Evolutionary conservation across 2,113 vertebrate genomes (phyloP).

Genomic region (Piprites chloris): DNA sequence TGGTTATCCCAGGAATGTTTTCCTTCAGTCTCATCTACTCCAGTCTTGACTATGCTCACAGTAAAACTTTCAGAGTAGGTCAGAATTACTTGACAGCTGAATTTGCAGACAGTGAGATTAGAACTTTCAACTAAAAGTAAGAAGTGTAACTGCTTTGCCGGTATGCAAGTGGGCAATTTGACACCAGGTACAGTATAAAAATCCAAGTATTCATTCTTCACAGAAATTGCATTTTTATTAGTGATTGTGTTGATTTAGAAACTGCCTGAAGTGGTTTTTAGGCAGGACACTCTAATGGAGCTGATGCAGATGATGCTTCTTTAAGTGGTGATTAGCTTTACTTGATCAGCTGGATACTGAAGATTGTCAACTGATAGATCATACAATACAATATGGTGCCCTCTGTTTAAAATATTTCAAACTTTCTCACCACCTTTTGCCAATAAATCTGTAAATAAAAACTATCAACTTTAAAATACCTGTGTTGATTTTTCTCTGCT

Average conservation of each 20-base stretch:
- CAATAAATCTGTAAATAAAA: conserved; percentile 82
- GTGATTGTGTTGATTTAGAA: conserved; percentile 57
- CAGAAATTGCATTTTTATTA: conserved; percentile 31
- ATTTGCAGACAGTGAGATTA: conserved; percentile 49
- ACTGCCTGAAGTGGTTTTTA: conserved; percentile 33
- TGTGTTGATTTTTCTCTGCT: conserved; percentile 53
- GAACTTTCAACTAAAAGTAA: conserved; percentile 52
- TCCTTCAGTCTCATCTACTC: conserved; percentile 51
- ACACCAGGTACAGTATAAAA: conserved; percentile 45
- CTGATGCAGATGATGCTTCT: conserved; percentile 38
- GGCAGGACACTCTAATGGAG: conserved; percentile 44
- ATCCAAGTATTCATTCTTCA: not conserved
- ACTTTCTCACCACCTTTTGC: conserved; percentile 65
- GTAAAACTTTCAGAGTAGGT: conserved; percentile 65
- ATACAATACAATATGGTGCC: not conserved
- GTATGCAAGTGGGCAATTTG: conserved; percentile 45
- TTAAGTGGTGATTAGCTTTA: conserved; percentile 51
- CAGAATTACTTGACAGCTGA: conserved; percentile 49
- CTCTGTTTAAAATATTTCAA: conserved; percentile 67
- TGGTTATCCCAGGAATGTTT: conserved; percentile 40
- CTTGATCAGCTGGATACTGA: conserved; percentile 45
- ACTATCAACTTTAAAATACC: conserved; percentile 59
- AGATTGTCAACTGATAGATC: conserved; percentile 44
- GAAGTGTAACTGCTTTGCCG: conserved; percentile 54
- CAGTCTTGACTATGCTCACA: conserved; percentile 66